These are phyloP conservation scores for Hartigia nigra DNA, from an alignment of 2,888 invertebrate genomes.

Conservation along the genomic window DNA sequence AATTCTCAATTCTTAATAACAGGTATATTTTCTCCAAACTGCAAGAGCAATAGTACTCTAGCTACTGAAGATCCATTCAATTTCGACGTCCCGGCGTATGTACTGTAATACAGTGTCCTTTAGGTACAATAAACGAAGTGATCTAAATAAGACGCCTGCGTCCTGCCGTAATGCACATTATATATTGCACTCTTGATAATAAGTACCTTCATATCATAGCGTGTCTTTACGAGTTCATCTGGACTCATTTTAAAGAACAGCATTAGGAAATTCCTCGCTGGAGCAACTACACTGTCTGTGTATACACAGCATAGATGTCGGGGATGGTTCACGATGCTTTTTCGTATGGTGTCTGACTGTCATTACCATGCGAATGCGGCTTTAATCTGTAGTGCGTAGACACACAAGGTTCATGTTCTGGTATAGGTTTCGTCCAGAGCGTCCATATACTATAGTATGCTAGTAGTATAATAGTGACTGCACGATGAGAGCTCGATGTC, in stretches of 20 bases:
- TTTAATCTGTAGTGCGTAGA: slow-evolving; percentile 39
- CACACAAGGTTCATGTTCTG: slow-evolving; percentile 33
- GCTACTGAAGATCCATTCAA: not conserved
- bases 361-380: slow-evolving; percentile 27
- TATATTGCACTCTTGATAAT: not conserved
- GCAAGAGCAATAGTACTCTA: not conserved
- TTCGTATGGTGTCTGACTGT: slow-evolving; percentile 10
- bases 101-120: not conserved
- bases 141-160: not conserved
- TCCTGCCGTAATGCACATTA: not conserved
- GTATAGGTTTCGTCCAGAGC: slow-evolving; percentile 25
- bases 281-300: not conserved
- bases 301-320: not conserved
- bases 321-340: not conserved
- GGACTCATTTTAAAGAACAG: not conserved
- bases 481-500: not conserved
- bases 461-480: not conserved
- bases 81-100: not conserved
- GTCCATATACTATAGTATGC: not conserved
- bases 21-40: not conserved
- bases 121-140: not conserved
- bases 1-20: not conserved
- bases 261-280: not conserved
- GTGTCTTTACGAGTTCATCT: not conserved
- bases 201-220: not conserved